These are phyloP conservation scores for Hoplodrina blanda DNA, from an alignment of 2,888 invertebrate species.

Conservation along the genomic window DNA sequence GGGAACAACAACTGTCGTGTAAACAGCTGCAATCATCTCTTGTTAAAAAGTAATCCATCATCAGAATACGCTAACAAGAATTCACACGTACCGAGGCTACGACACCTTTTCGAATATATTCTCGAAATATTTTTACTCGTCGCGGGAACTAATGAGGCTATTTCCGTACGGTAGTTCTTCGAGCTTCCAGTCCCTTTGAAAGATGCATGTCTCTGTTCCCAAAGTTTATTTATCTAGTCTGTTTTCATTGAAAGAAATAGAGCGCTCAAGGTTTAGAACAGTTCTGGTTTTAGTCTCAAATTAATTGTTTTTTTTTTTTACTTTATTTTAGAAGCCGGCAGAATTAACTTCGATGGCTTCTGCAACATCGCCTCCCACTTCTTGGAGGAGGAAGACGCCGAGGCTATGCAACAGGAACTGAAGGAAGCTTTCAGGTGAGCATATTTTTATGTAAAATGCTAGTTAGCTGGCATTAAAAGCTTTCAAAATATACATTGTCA, in stretches of 20 bases:
- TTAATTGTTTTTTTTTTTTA: constrained; percentile 57
- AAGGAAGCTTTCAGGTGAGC: constrained; percentile 97
- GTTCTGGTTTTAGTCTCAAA: constrained; percentile 49
- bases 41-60: constrained; percentile 72
- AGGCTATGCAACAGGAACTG: constrained; percentile 98
- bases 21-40: constrained; percentile 69
- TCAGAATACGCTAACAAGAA: constrained; percentile 66
- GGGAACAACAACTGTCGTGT: constrained; percentile 54
- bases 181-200: constrained; percentile 68
- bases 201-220: constrained; percentile 68
- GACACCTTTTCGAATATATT: constrained; percentile 80
- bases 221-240: constrained; percentile 68
- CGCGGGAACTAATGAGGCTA: constrained; percentile 82
- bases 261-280: constrained; percentile 44
- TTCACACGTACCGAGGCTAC: constrained; percentile 72
- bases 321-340: constrained; percentile 92
- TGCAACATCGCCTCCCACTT: constrained; percentile 98
- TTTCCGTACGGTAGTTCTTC: constrained; percentile 75
- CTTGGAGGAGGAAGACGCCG: constrained; percentile 98
- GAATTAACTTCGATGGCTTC: constrained; percentile 98
- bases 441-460: neutral
- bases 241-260: constrained; percentile 64
- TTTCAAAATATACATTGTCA: neutral
- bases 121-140: constrained; percentile 85
- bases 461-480: neutral